Evolutionary conservation across 2,797 vertebrate species (phyloP), one percentile per base, ranked within the genome.

Genomic region (Poeciliopsis gracilis): DNA sequence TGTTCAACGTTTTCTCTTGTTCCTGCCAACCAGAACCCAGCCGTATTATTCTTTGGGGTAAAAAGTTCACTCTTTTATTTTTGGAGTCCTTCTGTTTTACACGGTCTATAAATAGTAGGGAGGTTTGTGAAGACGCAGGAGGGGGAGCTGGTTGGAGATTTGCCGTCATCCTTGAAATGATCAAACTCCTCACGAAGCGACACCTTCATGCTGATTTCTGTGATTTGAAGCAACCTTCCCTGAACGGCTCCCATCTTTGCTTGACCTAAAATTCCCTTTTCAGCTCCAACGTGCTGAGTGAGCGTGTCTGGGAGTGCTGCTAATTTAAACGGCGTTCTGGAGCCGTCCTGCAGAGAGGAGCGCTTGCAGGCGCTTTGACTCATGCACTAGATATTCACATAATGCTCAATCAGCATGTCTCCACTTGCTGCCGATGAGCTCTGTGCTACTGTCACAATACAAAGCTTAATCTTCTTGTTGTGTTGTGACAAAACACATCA

Each of bases 31-130:
- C 84, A 90, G 87, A 91, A 91, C 88, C 57, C 76, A 49, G 75
- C 38, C 59, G 72, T 86, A 78, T 91, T 90, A 87, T 91, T 88
- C 86, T 90, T 90, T 82, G 80, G 87, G 93, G 91, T 94, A 94
- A 93, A 91, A 93, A 93, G 92, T 94, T 93, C 91, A 92, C 30
- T 85, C 78, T 75, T 87, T 91, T 90, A 89, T 93, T 92, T 92
- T 89, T 92, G 87, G 90, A 88, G 78, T 82, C 76, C 86, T 84
- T 81, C 82, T 91, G 85, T 86, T 91, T 89, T 89, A 87, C 88
- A 28, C 74, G 0, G 45, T 36, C 88, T 93, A 93, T 85, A 86
- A 92, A 92, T 93, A 93, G 79, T 28, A 0, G 67, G 63, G 80
- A 84, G 85, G 80, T 82, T 78, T 77, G 88, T 83, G 85, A 5